Evolutionary conservation across 2,797 vertebrate genomes (phyloP), one percentile per base, ranked within the genome.

Genomic region (Dendrocincla fuliginosa): DNA sequence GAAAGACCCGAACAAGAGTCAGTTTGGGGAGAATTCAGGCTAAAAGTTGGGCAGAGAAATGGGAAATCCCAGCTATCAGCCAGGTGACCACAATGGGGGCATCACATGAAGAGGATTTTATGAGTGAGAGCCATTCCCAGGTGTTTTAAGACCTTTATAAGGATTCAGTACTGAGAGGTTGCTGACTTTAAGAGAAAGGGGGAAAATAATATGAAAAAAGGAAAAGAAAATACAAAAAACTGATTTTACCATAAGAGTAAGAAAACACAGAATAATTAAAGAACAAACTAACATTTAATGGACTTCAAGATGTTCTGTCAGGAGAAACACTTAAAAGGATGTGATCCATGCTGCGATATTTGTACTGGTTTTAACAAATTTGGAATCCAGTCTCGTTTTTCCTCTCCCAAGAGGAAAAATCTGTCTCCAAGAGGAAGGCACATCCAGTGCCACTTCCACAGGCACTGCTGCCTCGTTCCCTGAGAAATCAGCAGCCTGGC

Each of bases 261-360:
- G 56, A 20, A 73, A 95, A 94, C 42, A 56, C 44, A 47, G 46
- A 85, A 86, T 42, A 87, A 81, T 74, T 83, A n/a, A 93, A 84
- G 69, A 56, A 46, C 59, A 61, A 55, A 68, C 27, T 35, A 50
- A 73, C 90, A 84, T 53, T 44, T 49, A 44, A 59, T 92, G 69
- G 30, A 23, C 84, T 93, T 91, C 4, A 14, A 63, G 55, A 39
- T 42, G 35, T 17, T 87, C 60, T 79, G 93, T 70, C 10, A 20
- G 56, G 61, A 52, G 39, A 87, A 90, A 69, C 52, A 33, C 12
- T 23, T 75, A 30, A n/a, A 73, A 84, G 1, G 16, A 13, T 20
- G 35, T 33, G n/a, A 33, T 41, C 27, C n/a, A 4, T 11, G 3
- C n/a, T 55, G 61, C 35, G 47, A 11, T 55, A 59, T 55, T 63